Percentiles rank a stretch among this genome's conserved stretches.
phyloP scores from a whole-genome alignment of 1,140 invertebrate species.

The Aphelinus atriplicis region DNA sequence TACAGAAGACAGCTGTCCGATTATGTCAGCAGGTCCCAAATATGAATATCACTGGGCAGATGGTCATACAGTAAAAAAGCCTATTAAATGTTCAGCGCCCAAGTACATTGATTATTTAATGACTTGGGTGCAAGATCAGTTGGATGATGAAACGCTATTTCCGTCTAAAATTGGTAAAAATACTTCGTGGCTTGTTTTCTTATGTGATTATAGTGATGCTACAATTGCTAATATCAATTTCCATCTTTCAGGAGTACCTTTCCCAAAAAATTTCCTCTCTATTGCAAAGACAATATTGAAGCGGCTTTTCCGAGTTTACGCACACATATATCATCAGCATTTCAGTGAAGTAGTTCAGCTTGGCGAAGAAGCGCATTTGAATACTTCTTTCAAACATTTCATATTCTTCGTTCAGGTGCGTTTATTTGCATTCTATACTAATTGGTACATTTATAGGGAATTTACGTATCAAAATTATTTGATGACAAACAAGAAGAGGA shows the following conservation, averaged over 20 bases:
- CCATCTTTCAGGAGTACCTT: conserved; percentile 84
- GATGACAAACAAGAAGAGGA: background rate
- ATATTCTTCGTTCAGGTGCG: conserved; percentile 97
- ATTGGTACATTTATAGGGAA: background rate
- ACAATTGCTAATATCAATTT: conserved; percentile 14
- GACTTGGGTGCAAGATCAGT: conserved; percentile 99
- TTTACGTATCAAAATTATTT: conserved; percentile 17
- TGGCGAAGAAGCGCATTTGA: conserved; percentile 98
- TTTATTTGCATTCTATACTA: conserved; percentile 19
- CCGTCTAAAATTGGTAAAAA: conserved; percentile 96
- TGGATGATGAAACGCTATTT: conserved; percentile 98
- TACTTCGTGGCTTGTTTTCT: background rate
- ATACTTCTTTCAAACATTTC: conserved; percentile 99
- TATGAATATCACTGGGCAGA: conserved; percentile 99
- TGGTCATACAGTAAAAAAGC: conserved; percentile 97
- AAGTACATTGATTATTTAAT: conserved; percentile 99
- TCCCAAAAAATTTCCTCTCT: conserved; percentile 96
- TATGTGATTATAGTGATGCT: conserved; percentile 11
- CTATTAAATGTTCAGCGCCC: conserved; percentile 98
- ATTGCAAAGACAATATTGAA: conserved; percentile 99
- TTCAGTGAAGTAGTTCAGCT: conserved; percentile 97
- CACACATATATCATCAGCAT: conserved; percentile 99
- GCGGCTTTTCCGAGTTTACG: conserved; percentile 97
- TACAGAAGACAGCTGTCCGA: conserved; percentile 96
- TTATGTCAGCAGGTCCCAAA: conserved; percentile 98